These are phyloP conservation scores for Palythoa grandiflora DNA, from an alignment of 92 coral and sea anemone species.

Conservation along the genomic window DNA sequence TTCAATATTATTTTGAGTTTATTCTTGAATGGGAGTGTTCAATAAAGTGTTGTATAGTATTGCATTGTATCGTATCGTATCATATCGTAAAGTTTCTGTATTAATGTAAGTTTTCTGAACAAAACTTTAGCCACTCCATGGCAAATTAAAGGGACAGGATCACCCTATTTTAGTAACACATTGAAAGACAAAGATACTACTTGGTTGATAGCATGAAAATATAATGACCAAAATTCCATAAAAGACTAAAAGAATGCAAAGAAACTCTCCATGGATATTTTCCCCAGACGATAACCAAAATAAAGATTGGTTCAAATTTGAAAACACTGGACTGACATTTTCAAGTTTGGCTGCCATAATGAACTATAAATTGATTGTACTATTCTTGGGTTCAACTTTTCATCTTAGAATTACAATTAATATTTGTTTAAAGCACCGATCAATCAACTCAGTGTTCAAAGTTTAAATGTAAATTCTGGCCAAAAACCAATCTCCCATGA, in stretches of 20 bases:
- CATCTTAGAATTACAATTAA: too few species aligned
- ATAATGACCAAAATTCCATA: not conserved
- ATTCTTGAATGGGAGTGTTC: too few species aligned
- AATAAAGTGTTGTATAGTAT: too few species aligned
- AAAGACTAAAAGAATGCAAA: not conserved
- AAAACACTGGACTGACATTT: too few species aligned
- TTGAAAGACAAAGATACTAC: not conserved
- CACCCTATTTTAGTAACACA: not conserved
- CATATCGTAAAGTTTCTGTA: constrained; percentile 26
- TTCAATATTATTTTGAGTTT: too few species aligned
- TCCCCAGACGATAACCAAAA: not conserved
- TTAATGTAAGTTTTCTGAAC: constrained; percentile 41
- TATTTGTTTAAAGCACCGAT: too few species aligned
- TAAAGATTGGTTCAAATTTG: too few species aligned
- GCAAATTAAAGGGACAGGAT: constrained; percentile 3
- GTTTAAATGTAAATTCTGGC: not conserved
- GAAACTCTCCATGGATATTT: not conserved
- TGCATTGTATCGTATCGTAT: too few species aligned
- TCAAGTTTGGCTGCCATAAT: too few species aligned
- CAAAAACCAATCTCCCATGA: not conserved
- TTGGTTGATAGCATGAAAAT: not conserved
- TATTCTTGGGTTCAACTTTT: too few species aligned
- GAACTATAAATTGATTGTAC: too few species aligned
- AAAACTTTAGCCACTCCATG: not conserved
- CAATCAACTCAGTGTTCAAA: not conserved